phyloP scores from a whole-genome alignment of 1,140 invertebrate genomes.

The Drosophila mauritiana region DNA sequence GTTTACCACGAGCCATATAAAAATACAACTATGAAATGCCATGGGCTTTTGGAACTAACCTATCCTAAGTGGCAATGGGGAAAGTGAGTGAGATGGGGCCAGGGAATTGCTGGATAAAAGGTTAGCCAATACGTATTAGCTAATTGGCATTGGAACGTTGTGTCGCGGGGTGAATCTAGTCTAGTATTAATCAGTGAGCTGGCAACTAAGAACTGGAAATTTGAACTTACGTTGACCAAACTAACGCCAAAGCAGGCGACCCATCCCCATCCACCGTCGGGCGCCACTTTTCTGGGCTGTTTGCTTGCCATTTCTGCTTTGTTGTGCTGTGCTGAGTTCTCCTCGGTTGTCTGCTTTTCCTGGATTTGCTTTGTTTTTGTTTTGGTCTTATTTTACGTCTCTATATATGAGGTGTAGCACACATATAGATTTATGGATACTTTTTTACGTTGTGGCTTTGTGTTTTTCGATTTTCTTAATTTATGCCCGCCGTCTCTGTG shows the following conservation, averaged over 20 bases:
- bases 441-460: slow-evolving; percentile 34
- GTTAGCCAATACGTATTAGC: background rate
- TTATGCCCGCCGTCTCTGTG: slow-evolving; percentile 1
- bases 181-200: background rate
- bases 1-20: slow-evolving; percentile 20
- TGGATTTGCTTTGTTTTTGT: slow-evolving; percentile 29
- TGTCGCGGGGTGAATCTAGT: background rate
- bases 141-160: slow-evolving; percentile 16
- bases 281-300: slow-evolving; percentile 83
- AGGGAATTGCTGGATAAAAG: background rate
- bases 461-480: slow-evolving; percentile 18
- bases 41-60: slow-evolving; percentile 32
- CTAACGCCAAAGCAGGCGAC: slow-evolving; percentile 91
- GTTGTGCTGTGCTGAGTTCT: background rate
- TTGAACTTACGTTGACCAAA: slow-evolving; percentile 90
- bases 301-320: slow-evolving; percentile 60
- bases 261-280: slow-evolving; percentile 90
- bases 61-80: slow-evolving; percentile 45
- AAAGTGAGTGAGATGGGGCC: background rate
- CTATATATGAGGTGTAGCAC: slow-evolving; percentile 37
- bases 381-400: slow-evolving; percentile 30
- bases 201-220: background rate
- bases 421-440: slow-evolving; percentile 54
- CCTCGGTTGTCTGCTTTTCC: slow-evolving; percentile 31
- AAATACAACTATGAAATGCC: background rate